Conservation (phyloP, 1,140 invertebrate genomes). For the Drosophila bipectinata region DNA sequence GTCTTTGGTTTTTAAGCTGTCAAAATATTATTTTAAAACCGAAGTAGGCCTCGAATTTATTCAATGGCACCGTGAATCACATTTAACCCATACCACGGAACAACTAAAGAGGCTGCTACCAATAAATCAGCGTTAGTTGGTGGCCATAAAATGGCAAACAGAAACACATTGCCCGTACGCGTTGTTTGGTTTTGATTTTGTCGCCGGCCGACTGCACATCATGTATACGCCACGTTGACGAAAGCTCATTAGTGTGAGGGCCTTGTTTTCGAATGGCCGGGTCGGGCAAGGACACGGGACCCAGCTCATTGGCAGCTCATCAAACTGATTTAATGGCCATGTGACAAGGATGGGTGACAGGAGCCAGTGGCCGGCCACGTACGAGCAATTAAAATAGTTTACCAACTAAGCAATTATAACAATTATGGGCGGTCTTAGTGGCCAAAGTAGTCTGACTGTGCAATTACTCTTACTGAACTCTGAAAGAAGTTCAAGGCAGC, state of each 20-base stretch:
- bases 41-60: neutral
- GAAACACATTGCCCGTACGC: constrained; percentile 20
- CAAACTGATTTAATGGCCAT: constrained; percentile 61
- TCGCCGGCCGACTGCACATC: constrained; percentile 13
- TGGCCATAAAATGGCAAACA: constrained; percentile 34
- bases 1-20: neutral
- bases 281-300: constrained; percentile 9
- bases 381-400: constrained; percentile 62
- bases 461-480: constrained; percentile 3
- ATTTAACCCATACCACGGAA: neutral
- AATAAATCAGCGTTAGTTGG: constrained; percentile 41
- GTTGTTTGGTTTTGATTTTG: constrained; percentile 12
- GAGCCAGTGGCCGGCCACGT: constrained; percentile 10
- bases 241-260: constrained; percentile 36
- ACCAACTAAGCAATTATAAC: constrained; percentile 65
- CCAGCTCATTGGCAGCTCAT: constrained; percentile 35
- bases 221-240: constrained; percentile 36
- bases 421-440: constrained; percentile 6
- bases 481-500: constrained; percentile 13
- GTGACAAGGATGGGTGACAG: constrained; percentile 17
- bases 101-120: constrained; percentile 2
- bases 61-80: constrained; percentile 14
- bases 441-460: constrained; percentile 12
- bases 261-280: constrained; percentile 31
- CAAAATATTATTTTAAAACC: constrained; percentile 15